Base-by-base conservation (phyloP, 2,888 invertebrate species). In the Peribatodes rhomboidaria region DNA sequence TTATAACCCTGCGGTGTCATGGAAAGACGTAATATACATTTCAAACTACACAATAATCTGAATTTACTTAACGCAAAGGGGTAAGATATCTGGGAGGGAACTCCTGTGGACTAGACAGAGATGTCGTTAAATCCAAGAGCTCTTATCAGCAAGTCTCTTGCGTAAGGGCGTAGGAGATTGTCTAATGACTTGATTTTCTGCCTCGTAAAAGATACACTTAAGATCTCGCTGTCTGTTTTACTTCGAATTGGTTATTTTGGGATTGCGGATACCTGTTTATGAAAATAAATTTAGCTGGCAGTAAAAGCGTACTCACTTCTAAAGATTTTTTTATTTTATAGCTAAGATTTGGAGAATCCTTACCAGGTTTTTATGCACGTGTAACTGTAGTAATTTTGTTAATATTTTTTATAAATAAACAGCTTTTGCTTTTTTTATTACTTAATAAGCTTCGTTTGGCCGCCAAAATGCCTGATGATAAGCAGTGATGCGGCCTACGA, bases 161-260 rank as follows among this genome's bases (percentile, higher is more conserved):
- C 80, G 80, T 78, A 81, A 82, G 81, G 81, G 83, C 84, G 85
- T 80, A 81, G 80, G 78, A 77, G 77, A 76, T 77, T 75, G 78
- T 77, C 85, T 89, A 89, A 89, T 88, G 88, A 85, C 87, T 82
- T 82, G 83, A 88, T 87, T 86, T 85, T 84, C 81, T 80, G 75
- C 76, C 77, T 81, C 82, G 81, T 85, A 83, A 85, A 84, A 84
- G 81, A 70, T 67, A 71, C 52, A 69, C 66, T 71, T 70, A 65
- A 70, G 71, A 72, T 70, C 60, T 65, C 58, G 49, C 61, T 68
- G 65, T 59, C 68, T 69, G 56, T 65, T 42, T 62, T 61, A 59
- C 60, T 62, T 35, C 50, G 67, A 62, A 69, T 64, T 61, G 57
- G 49, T 65, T 60, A 53, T 49, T 58, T 47, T 58, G 44, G 27